Evolutionary conservation across 2,888 invertebrate genomes (phyloP).

Genomic region (Lymantria dispar): DNA sequence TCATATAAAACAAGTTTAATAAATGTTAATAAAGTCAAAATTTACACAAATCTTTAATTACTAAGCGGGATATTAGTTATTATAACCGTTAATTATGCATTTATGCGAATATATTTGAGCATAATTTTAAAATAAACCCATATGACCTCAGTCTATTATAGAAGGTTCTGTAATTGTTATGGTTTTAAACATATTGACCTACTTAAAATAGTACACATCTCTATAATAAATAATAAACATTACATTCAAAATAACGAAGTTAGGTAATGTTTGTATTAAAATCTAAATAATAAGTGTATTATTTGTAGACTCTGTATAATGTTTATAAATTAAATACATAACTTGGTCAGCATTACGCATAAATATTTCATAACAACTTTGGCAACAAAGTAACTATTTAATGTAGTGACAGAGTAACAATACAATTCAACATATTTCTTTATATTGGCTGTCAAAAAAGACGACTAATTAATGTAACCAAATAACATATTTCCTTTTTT

Average conservation of each 20-base stretch:
- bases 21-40: background rate
- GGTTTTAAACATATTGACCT: background rate
- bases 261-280: background rate
- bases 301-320: background rate
- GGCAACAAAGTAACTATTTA: background rate
- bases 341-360: background rate
- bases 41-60: background rate
- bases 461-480: too few relatives aligned
- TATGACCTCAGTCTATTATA: too few relatives aligned
- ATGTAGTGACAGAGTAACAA: too few relatives aligned
- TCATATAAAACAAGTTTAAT: background rate
- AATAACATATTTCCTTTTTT: too few relatives aligned
- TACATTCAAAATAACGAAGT: background rate
- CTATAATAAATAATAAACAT: background rate
- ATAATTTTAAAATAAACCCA: too few relatives aligned
- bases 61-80: background rate
- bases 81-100: background rate
- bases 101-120: background rate
- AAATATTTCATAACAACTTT: background rate
- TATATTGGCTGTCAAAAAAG: too few relatives aligned
- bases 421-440: too few relatives aligned
- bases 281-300: background rate
- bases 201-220: background rate
- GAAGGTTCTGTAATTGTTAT: too few relatives aligned
- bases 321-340: background rate